A percentile compares a stretch with the other conserved stretches of the same genome.
These are phyloP conservation scores for Heteromurus nitidus DNA, from an alignment of 2,888 invertebrate species.

Conservation along the genomic window DNA sequence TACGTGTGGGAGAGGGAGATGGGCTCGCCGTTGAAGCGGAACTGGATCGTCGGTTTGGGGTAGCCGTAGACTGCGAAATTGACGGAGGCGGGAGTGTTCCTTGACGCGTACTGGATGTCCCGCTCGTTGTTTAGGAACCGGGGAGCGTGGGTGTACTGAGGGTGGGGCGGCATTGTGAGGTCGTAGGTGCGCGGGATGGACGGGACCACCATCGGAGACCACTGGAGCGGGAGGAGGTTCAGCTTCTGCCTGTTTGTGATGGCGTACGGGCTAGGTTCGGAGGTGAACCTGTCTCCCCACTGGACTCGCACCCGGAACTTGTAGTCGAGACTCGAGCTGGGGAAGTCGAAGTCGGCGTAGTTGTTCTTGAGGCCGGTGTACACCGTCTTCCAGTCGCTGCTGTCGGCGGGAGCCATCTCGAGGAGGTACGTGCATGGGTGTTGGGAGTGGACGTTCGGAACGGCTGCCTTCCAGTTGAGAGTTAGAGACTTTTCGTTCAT, in stretches of 20 bases:
- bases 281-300: slow-evolving; percentile 92
- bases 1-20: slow-evolving; percentile 86
- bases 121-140: slow-evolving; percentile 88
- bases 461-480: slow-evolving; percentile 94
- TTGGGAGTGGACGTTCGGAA: slow-evolving; percentile 83
- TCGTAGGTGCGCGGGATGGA: slow-evolving; percentile 89
- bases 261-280: slow-evolving; percentile 95
- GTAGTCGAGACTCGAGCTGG: slow-evolving; percentile 95
- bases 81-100: slow-evolving; percentile 91
- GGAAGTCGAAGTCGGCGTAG: slow-evolving; percentile 90
- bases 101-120: slow-evolving; percentile 92
- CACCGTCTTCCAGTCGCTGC: slow-evolving; percentile 44
- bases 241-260: slow-evolving; percentile 87
- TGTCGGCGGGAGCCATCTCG: slow-evolving; percentile 85
- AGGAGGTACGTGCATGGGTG: slow-evolving; percentile 93
- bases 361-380: slow-evolving; percentile 84
- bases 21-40: slow-evolving; percentile 86
- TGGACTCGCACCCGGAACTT: slow-evolving; percentile 96
- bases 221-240: slow-evolving; percentile 85
- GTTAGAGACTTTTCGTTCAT: slow-evolving; percentile 93
- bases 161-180: slow-evolving; percentile 90
- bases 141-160: slow-evolving; percentile 88
- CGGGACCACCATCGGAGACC: slow-evolving; percentile 65
- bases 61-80: slow-evolving; percentile 97
- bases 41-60: slow-evolving; percentile 95